phyloP scores from a whole-genome alignment of 2,888 invertebrate species.

The Plagiodera versicolora region DNA sequence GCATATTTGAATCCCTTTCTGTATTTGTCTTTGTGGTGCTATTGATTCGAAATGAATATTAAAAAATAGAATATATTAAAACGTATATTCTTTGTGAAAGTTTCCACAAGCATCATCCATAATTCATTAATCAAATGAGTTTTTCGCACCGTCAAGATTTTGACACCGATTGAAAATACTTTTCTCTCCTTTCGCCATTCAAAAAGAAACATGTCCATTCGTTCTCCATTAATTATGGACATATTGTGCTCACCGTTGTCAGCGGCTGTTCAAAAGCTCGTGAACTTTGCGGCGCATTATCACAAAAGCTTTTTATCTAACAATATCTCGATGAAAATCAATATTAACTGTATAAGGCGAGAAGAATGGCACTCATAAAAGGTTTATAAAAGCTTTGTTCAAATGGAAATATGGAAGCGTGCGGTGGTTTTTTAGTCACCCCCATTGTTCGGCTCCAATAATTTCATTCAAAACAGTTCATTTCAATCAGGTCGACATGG shows the following conservation, averaged over 20 bases:
- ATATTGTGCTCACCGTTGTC: constrained; percentile 23
- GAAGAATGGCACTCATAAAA: constrained; percentile 37
- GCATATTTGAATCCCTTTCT: too few relatives aligned
- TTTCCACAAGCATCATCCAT: neutral
- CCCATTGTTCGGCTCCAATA: constrained; percentile 28
- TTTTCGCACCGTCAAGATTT: neutral
- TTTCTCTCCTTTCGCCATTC: neutral
- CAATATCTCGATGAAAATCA: constrained; percentile 38
- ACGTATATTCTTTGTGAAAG: too few relatives aligned
- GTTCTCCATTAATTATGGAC: constrained; percentile 28
- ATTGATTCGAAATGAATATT: too few relatives aligned
- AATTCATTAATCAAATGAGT: neutral
- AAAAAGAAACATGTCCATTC: constrained; percentile 19
- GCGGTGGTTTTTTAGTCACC: constrained; percentile 21
- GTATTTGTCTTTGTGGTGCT: too few relatives aligned
- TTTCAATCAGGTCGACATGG: too few relatives aligned
- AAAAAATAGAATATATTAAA: too few relatives aligned
- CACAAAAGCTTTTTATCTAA: constrained; percentile 37
- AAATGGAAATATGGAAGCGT: constrained; percentile 38
- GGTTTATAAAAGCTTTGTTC: constrained; percentile 39
- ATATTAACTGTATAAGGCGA: constrained; percentile 38
- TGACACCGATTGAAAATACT: neutral
- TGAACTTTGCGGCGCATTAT: constrained; percentile 16
- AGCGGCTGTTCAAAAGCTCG: constrained; percentile 27
- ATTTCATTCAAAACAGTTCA: neutral